Conservation (phyloP, 2,113 vertebrate genomes). For the Ceyx melanurus region DNA sequence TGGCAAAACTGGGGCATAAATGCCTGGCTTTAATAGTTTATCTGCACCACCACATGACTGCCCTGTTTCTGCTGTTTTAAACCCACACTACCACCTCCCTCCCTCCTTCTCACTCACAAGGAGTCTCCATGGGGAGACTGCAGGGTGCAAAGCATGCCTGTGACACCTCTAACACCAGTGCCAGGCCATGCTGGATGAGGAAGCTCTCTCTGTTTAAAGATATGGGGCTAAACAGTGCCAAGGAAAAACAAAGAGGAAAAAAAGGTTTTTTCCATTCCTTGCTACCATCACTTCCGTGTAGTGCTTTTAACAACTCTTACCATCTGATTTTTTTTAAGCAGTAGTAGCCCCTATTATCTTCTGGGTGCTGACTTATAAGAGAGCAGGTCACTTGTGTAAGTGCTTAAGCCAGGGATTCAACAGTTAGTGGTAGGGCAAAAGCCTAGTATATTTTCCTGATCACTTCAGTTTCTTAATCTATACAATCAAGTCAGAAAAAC, state of each 20-base stretch:
- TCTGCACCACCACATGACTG: neutral
- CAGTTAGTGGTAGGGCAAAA: accelerated
- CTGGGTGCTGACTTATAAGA: neutral
- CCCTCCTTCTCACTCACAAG: neutral
- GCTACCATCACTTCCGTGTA: neutral
- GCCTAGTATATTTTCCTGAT: neutral
- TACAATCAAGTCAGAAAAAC: neutral
- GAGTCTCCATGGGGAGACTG: neutral
- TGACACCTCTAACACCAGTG: neutral
- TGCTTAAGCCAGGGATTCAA: neutral
- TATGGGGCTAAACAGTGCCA: neutral
- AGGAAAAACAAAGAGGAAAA: neutral
- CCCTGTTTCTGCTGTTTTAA: neutral
- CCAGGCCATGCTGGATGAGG: neutral
- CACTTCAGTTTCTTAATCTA: neutral
- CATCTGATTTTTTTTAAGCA: neutral
- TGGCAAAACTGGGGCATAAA: neutral
- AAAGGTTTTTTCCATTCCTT: neutral
- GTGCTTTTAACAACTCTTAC: neutral
- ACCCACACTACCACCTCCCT: neutral
- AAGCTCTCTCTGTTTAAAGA: neutral
- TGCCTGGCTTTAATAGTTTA: accelerated
- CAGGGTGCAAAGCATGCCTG: neutral
- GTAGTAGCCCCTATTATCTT: neutral
- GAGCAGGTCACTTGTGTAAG: neutral